Evolutionary conservation across 2,113 vertebrate genomes (phyloP).

Genomic region (Galbula dea): DNA sequence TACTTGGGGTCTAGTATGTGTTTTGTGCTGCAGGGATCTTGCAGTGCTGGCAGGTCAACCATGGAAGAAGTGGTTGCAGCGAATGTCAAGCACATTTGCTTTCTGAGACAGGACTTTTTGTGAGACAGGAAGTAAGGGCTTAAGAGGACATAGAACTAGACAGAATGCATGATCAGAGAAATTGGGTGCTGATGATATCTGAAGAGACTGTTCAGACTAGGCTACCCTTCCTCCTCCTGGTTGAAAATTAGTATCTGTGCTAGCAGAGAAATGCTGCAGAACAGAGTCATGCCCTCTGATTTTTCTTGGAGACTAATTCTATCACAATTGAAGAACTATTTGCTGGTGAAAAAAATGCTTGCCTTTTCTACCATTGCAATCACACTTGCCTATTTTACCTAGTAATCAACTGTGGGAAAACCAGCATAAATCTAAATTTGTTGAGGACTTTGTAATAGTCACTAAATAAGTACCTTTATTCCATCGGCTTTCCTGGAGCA

Average conservation of each 20-base stretch:
- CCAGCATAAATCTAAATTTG: background rate
- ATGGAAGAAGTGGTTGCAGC: background rate
- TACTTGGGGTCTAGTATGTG: background rate
- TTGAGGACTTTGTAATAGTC: background rate
- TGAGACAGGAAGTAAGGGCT: background rate
- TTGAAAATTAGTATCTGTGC: background rate
- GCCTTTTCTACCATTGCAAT: background rate
- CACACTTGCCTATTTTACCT: too few species aligned
- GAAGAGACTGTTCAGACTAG: background rate
- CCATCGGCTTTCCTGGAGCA: background rate
- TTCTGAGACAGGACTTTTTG: background rate
- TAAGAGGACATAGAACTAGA: background rate
- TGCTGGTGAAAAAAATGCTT: background rate
- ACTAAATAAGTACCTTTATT: background rate
- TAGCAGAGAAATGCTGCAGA: background rate
- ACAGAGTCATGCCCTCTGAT: background rate
- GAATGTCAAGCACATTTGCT: background rate
- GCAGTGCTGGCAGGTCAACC: background rate
- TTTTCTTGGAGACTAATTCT: background rate
- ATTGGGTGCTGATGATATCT: background rate
- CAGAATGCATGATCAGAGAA: background rate
- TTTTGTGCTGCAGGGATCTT: background rate
- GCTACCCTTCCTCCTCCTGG: background rate
- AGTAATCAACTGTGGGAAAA: background rate
- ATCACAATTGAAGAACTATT: background rate